Conservation (phyloP, 1,140 invertebrate species). For the Archivesica marissinica region DNA sequence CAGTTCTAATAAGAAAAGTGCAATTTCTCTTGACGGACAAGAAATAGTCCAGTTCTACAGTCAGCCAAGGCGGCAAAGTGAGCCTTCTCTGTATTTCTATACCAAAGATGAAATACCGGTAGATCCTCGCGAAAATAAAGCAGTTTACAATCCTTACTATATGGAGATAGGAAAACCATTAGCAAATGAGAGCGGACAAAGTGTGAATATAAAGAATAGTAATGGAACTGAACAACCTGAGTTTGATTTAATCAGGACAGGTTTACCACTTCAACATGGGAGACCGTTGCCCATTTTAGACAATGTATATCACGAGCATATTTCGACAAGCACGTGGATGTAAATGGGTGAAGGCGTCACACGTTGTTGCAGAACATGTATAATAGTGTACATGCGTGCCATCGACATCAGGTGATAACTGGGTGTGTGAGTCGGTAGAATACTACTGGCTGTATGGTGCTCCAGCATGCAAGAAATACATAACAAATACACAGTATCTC, state of each 20-base stretch:
- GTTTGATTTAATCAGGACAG: not conserved
- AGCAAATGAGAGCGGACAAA: not conserved
- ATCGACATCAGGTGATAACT: not conserved
- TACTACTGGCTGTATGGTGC: not conserved
- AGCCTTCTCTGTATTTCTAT: not conserved
- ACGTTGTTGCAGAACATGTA: not conserved
- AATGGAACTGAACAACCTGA: not conserved
- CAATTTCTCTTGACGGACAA: not conserved
- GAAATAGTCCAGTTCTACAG: not conserved
- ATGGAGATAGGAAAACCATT: not conserved
- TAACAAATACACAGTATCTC: too few relatives aligned
- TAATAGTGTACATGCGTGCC: not conserved
- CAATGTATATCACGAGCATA: not conserved
- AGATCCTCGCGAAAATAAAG: not conserved
- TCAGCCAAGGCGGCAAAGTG: not conserved
- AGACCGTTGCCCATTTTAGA: not conserved
- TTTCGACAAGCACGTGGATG: not conserved
- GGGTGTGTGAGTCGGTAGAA: not conserved
- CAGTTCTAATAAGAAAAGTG: not conserved
- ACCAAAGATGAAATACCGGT: not conserved
- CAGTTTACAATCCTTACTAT: not conserved
- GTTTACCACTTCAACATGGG: not conserved
- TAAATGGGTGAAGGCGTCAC: not conserved
- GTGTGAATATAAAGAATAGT: not conserved
- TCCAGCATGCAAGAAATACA: too few relatives aligned